Conservation (phyloP, 2,113 vertebrate species). For the Aspidoscelis tigris region DNA sequence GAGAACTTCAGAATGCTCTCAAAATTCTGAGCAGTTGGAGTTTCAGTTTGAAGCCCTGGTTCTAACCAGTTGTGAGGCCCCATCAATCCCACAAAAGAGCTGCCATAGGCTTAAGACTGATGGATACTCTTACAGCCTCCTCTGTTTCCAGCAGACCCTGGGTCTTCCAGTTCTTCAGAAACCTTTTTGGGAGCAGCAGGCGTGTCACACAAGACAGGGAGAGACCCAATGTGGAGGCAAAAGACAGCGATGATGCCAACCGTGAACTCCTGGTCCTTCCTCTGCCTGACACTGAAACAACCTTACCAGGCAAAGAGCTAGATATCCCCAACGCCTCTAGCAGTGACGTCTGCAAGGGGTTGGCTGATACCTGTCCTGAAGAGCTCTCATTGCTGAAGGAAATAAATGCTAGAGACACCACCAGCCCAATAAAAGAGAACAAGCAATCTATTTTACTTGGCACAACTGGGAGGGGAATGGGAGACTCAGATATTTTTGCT, state of each 20-base stretch:
- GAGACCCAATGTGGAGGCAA: neutral
- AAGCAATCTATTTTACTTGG: neutral
- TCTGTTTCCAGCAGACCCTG: conserved; percentile 6
- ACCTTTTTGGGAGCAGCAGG: conserved; percentile 27
- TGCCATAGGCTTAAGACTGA: rapidly evolving
- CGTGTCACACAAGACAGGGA: rapidly evolving
- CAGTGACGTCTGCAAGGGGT: neutral
- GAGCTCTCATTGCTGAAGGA: conserved; percentile 6
- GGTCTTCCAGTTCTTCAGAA: conserved; percentile 46
- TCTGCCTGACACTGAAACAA: neutral
- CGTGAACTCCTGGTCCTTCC: conserved; percentile 9
- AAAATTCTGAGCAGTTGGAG: neutral
- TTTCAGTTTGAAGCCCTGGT: conserved; percentile 28
- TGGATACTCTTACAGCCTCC: neutral
- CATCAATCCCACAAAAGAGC: rapidly evolving
- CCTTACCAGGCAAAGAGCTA: neutral
- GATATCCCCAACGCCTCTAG: rapidly evolving
- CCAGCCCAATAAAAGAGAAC: neutral
- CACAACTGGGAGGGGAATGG: neutral
- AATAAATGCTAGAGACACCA: neutral
- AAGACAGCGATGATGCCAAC: rapidly evolving
- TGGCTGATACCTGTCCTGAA: neutral
- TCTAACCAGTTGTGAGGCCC: neutral
- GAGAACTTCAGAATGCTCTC: neutral
- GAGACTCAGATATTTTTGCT: rapidly evolving